Conservation (phyloP, 1,140 invertebrate species). For the Saccostrea glomerata region DNA sequence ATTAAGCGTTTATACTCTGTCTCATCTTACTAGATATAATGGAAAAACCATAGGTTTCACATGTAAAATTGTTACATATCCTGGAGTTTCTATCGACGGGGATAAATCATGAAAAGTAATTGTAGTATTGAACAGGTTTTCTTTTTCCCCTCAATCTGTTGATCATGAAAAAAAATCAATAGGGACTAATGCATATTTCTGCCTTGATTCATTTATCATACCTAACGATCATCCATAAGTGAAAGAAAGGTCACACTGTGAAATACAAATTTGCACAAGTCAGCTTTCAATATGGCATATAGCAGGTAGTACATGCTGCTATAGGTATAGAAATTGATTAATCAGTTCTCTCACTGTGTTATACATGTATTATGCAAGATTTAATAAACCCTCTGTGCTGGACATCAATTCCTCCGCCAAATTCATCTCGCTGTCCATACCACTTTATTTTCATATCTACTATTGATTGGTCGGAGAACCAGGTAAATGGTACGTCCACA, state of each 20-base stretch:
- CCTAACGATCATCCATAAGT: not conserved
- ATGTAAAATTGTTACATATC: too few relatives aligned
- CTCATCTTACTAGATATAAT: too few relatives aligned
- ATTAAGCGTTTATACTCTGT: too few relatives aligned
- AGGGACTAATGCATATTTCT: slow-evolving; percentile 14
- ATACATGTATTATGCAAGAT: not conserved
- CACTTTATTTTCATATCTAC: not conserved
- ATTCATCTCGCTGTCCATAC: not conserved
- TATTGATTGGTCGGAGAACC: not conserved
- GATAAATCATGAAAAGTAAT: not conserved
- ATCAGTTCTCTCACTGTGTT: not conserved
- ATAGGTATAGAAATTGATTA: slow-evolving; percentile 1
- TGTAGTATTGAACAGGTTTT: not conserved
- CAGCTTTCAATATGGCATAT: not conserved
- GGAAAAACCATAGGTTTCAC: too few relatives aligned
- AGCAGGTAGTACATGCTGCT: not conserved
- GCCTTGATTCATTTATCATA: slow-evolving; percentile 18
- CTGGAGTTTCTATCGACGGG: not conserved
- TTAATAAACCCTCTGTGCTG: not conserved
- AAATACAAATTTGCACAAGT: slow-evolving; percentile 14
- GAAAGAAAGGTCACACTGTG: slow-evolving; percentile 7
- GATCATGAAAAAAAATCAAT: slow-evolving; percentile 24
- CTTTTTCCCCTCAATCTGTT: not conserved
- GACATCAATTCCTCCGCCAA: not conserved
- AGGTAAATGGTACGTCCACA: not conserved